Conservation (phyloP, 2,797 vertebrate genomes). For the Xenentodon cancila region DNA sequence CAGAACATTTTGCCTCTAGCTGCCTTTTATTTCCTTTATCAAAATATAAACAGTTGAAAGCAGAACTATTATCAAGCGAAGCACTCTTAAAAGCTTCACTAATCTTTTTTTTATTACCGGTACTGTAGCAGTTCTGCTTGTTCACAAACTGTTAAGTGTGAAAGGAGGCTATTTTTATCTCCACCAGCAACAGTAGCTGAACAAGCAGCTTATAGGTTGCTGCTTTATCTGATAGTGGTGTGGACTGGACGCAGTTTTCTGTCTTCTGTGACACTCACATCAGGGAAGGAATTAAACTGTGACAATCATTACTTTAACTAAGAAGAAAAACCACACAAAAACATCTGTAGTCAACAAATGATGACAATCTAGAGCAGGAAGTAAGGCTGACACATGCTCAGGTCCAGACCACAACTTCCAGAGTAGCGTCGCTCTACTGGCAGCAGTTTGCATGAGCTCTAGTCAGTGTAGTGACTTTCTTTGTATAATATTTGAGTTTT, state of each 20-base stretch:
- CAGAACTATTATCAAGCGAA: conserved; percentile 1
- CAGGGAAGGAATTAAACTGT: neutral
- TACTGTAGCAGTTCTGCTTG: conserved; percentile 1
- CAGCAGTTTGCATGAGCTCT: too few relatives aligned
- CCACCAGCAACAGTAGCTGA: conserved; percentile 1
- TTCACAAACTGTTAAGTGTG: conserved; percentile 4
- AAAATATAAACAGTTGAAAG: neutral
- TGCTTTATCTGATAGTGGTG: neutral
- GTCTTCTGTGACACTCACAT: neutral
- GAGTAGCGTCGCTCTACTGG: too few relatives aligned
- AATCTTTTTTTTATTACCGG: conserved; percentile 17
- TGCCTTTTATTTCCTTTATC: neutral
- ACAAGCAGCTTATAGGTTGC: neutral
- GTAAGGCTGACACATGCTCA: too few relatives aligned
- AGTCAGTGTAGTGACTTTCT: too few relatives aligned
- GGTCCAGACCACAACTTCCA: too few relatives aligned
- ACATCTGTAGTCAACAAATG: too few relatives aligned
- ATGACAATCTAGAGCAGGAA: too few relatives aligned
- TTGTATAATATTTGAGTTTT: too few relatives aligned
- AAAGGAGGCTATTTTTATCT: neutral
- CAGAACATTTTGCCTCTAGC: neutral
- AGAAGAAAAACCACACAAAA: too few relatives aligned
- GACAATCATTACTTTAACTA: too few relatives aligned
- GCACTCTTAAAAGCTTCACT: conserved; percentile 1
- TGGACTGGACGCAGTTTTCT: neutral